Percentiles rank a stretch among this genome's conserved stretches.
Conservation (phyloP, 2,113 vertebrate species). For the Ciconia stormi region DNA sequence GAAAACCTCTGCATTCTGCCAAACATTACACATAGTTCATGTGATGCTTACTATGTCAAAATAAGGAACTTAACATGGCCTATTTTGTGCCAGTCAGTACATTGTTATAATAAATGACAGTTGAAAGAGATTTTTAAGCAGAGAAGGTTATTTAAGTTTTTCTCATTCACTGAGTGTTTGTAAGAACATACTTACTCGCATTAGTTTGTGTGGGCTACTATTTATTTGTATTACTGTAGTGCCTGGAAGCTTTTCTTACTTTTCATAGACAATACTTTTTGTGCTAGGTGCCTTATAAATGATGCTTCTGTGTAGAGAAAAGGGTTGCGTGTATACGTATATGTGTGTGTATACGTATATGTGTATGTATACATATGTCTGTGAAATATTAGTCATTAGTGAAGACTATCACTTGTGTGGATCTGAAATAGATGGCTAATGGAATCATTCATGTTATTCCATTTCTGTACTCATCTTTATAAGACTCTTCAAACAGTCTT, state of each 20-base stretch:
- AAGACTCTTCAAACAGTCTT: background rate
- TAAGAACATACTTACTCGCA: background rate
- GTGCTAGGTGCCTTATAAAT: background rate
- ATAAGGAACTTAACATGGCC: background rate
- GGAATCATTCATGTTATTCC: background rate
- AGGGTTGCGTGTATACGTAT: rapidly evolving
- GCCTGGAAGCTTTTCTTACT: background rate
- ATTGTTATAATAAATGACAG: background rate
- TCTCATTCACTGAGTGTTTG: background rate
- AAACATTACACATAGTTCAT: background rate
- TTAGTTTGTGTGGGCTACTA: background rate
- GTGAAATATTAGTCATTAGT: background rate
- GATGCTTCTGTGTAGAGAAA: background rate
- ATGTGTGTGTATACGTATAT: rapidly evolving
- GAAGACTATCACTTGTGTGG: background rate
- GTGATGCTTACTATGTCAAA: background rate
- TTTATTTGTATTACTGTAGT: background rate
- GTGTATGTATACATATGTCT: background rate
- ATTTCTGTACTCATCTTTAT: background rate
- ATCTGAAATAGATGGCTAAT: background rate
- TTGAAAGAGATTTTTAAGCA: background rate
- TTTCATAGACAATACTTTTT: background rate
- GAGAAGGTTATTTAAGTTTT: background rate
- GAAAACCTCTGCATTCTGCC: background rate
- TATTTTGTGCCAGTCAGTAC: background rate